Base-by-base conservation (phyloP, 2,113 vertebrate species). In the Canis aureus region DNA sequence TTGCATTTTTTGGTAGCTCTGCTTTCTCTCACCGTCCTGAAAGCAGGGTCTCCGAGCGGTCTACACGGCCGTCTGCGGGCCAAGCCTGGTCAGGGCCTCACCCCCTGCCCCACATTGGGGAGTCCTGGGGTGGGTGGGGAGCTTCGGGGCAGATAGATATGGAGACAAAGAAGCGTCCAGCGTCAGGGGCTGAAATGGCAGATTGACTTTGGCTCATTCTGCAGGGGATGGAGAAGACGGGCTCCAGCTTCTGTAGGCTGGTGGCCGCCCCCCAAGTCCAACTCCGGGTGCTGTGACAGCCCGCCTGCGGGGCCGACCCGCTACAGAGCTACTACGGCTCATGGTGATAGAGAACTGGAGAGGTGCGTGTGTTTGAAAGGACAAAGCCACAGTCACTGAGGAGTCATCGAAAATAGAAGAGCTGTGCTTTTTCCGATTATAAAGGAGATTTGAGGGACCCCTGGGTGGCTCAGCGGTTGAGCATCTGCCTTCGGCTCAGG, bases 271-370 rank as follows among this genome's bases (percentile, higher is more conserved):
- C 22, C 0, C 17, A 1, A 19, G 10, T 43, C 78, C 71, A 25
- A 15, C 8, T 13, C 23, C 0, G 13, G 51, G 1, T 27, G 12
- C 22, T 5, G 38, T 2, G 0, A 15, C 29, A 8, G 4, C 10
- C 19, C 4, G 0, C 60, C 35, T 2, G 10, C 6, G 0, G 4
- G 5, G 5, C 35, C n/a, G 4, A 38, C 4, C 3, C 1, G 8
- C 49, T 4, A 0, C 0, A 2, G 27, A 38, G 7, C 59, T 43
- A 43, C 43, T 43, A 43, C 5, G 43, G 43, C 43, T 43, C 43
- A 43, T 43, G 43, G 43, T 43, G 19, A 3, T 11, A 12, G 9
- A 49, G 74, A 92, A 32, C 69, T 20, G 0, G 7, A n/a, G 62
- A 16, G 27, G 2, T 0, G 11, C 4, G 3, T 0, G 3, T 15